phyloP scores from a whole-genome alignment of 2,113 vertebrate species.

The Solea solea region DNA sequence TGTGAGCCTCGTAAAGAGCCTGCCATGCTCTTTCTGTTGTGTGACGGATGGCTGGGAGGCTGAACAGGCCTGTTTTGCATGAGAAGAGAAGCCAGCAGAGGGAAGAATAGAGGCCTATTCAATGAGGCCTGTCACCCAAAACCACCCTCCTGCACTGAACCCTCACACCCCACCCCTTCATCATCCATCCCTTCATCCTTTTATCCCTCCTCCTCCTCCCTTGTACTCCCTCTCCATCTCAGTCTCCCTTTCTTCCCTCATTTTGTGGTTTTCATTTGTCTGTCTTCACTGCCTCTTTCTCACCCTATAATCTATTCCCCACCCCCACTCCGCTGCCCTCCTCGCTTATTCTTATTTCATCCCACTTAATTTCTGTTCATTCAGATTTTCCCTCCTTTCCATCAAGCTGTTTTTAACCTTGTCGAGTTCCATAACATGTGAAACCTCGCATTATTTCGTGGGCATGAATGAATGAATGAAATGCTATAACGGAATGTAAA shows the following conservation, averaged over 20 bases:
- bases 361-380: constrained; percentile 78
- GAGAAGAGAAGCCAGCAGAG: constrained; percentile 80
- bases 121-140: constrained; percentile 81
- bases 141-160: constrained; percentile 70
- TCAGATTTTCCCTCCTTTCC: constrained; percentile 77
- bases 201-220: constrained; percentile 59
- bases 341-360: constrained; percentile 68
- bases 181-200: constrained; percentile 74
- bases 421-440: constrained; percentile 59
- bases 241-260: constrained; percentile 63
- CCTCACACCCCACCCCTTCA: constrained; percentile 74
- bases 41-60: constrained; percentile 85
- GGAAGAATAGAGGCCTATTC: constrained; percentile 83
- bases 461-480: constrained; percentile 29
- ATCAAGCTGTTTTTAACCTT: constrained; percentile 58
- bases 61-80: constrained; percentile 83
- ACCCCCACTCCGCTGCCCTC: constrained; percentile 59
- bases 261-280: constrained; percentile 59
- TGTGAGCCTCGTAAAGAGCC: constrained; percentile 84
- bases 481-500: constrained; percentile 51
- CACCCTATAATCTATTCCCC: constrained; percentile 54
- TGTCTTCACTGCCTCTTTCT: constrained; percentile 55
- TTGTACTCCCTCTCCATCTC: constrained; percentile 60
- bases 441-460: constrained; percentile 61
- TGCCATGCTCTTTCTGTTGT: constrained; percentile 85